Percentiles rank a stretch among this genome's conserved stretches.
Conservation (phyloP, 2,888 invertebrate genomes). For the Kuschelorhynchus macadamiae region DNA sequence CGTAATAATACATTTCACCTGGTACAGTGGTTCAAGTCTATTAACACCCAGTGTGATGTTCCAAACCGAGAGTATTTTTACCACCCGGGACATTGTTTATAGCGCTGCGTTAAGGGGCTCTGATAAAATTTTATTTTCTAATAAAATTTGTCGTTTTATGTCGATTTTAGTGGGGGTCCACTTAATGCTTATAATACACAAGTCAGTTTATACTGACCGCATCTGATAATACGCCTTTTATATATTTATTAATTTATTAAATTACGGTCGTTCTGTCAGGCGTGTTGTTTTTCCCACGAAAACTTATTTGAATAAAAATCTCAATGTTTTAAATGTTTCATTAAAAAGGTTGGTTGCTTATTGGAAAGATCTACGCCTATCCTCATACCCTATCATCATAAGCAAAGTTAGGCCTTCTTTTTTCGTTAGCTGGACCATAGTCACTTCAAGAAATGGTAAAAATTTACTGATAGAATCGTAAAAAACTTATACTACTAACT, state of each 20-base stretch:
- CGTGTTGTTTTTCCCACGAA: conserved; percentile 9
- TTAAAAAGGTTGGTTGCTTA: too few relatives aligned
- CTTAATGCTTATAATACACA: conserved; percentile 37
- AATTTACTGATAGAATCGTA: too few relatives aligned
- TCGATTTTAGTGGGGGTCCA: conserved; percentile 46
- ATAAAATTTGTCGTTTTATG: conserved; percentile 63
- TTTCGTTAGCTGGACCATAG: too few relatives aligned
- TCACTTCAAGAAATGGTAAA: too few relatives aligned
- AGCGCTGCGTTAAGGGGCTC: conserved; percentile 58
- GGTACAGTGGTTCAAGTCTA: conserved; percentile 41
- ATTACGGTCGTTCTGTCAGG: conserved; percentile 4
- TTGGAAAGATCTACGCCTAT: too few relatives aligned
- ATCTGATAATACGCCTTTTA: conserved; percentile 32
- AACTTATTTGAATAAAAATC: too few relatives aligned
- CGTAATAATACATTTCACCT: too few relatives aligned
- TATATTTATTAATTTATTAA: conserved; percentile 44
- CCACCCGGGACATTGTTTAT: conserved; percentile 63
- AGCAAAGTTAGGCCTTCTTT: too few relatives aligned
- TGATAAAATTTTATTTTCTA: conserved; percentile 62
- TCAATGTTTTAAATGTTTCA: too few relatives aligned
- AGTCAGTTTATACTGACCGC: conserved; percentile 28
- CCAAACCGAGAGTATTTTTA: conserved; percentile 38
- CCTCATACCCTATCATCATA: too few relatives aligned
- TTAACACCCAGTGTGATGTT: conserved; percentile 47
- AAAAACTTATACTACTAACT: too few relatives aligned